A percentile compares a stretch with the other conserved stretches of the same genome.
These are phyloP conservation scores for Macrotis lagotis DNA, from an alignment of 2,113 vertebrate species.

Conservation along the genomic window DNA sequence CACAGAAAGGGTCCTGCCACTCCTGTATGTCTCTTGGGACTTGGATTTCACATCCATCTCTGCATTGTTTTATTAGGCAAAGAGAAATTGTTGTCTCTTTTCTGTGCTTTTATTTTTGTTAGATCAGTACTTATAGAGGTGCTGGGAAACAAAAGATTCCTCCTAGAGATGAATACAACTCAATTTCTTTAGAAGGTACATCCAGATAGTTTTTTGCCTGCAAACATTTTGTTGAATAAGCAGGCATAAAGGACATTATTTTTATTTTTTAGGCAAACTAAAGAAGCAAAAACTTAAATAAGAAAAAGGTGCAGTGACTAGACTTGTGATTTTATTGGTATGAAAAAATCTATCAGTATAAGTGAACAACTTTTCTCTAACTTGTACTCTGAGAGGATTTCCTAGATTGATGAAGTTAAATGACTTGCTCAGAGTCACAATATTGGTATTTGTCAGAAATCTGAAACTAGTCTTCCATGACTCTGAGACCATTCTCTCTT, in stretches of 20 bases:
- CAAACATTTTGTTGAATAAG: not conserved
- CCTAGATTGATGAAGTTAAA: not conserved
- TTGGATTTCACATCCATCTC: conserved; percentile 24
- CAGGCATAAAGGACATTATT: not conserved
- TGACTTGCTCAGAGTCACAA: not conserved
- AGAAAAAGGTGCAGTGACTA: not conserved
- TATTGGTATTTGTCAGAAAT: not conserved
- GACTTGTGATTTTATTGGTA: not conserved
- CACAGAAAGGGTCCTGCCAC: not conserved
- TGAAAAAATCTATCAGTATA: not conserved
- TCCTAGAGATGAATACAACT: not conserved
- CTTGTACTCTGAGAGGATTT: not conserved
- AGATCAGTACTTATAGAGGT: not conserved
- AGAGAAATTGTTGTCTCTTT: conserved; percentile 48
- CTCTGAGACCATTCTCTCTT: not conserved
- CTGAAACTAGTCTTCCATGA: not conserved
- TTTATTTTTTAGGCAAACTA: not conserved
- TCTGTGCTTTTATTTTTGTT: not conserved
- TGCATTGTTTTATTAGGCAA: conserved; percentile 58
- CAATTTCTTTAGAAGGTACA: not conserved
- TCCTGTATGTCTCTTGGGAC: not conserved
- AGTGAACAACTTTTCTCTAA: not conserved
- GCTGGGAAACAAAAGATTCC: not conserved
- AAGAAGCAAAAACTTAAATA: not conserved
- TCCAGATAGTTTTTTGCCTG: not conserved